Base-by-base conservation (phyloP, 2,888 invertebrate species). In the Willowsia nigromaculata region DNA sequence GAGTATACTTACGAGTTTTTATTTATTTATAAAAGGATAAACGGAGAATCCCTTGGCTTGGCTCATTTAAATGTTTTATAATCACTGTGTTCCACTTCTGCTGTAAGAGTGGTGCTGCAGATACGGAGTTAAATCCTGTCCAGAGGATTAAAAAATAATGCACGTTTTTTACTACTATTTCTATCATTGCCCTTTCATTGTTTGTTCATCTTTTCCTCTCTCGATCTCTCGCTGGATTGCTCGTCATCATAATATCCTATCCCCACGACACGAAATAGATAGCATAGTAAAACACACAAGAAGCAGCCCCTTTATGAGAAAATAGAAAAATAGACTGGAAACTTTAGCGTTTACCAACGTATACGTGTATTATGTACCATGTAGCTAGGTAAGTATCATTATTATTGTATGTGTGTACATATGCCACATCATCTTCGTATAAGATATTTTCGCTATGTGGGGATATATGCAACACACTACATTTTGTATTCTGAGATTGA, bases 81-180 rank as follows among this genome's bases (percentile, higher is more conserved):
- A 4, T 25, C 80, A 53, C 80, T 80, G 65, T 80, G n/a, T 65
- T 71, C 71, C 53, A 37, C 59, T 37, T 47, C 13, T 5, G 25
- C 22, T 56, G 56, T 9, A 27, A n/a, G 18, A 50, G 50, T 37
- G 18, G 47, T 62, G 37, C 18, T 68, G 25, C 40, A 37, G 22
- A 65, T 80, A 25, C 30, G 25, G 50, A 86, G 27, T 22, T 43
- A 80, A 80, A 80, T 80, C 71, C 80, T 80, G 80, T 80, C 50
- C 53, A 80, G 86, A 86, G 80, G 80, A 86, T 86, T 86, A 86
- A 86, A n/a, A 85, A 80, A 74, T 25, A 27, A 47, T 30, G 13
- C 47, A 27, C 13, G 74, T 47, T 33, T 74, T 50, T 74, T 74
- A 68, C 37, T 68, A 18, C 33, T 37, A 68, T 37, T 68, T 37